Evolutionary conservation across 2,888 invertebrate species (phyloP).

Genomic region (Melanostoma mellinum): DNA sequence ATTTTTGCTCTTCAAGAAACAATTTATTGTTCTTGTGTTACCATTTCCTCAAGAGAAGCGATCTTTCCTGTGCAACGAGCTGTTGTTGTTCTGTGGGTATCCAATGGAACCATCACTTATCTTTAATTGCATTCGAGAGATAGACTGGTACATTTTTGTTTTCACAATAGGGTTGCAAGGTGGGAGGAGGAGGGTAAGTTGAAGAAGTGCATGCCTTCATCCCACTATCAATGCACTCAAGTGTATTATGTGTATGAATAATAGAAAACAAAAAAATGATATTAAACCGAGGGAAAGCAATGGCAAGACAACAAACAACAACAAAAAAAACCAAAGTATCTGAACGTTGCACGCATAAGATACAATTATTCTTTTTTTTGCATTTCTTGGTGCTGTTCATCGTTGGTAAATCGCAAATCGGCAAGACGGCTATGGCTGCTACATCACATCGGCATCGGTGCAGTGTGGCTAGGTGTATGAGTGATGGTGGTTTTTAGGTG

Average conservation of each 20-base stretch:
- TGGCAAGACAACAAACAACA: conserved; percentile 29
- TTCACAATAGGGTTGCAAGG: conserved; percentile 4
- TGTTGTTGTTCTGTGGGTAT: conserved; percentile 33
- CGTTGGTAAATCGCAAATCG: conserved; percentile 25
- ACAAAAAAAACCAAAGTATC: conserved; percentile 19
- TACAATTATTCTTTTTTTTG: conserved; percentile 24
- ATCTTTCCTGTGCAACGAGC: background rate
- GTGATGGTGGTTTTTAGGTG: conserved; percentile 56
- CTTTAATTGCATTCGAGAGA: conserved; percentile 56
- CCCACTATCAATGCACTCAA: conserved; percentile 62
- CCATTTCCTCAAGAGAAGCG: conserved; percentile 39
- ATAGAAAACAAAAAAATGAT: conserved; percentile 30
- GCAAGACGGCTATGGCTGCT: background rate
- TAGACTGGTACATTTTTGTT: conserved; percentile 32
- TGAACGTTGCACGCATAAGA: conserved; percentile 40
- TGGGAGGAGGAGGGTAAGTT: background rate
- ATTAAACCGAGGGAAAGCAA: conserved; percentile 55
- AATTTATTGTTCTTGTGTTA: conserved; percentile 38
- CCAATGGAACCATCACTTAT: conserved; percentile 62
- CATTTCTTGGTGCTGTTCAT: conserved; percentile 41
- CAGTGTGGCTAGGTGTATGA: conserved; percentile 9
- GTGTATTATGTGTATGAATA: conserved; percentile 40
- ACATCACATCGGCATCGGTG: conserved; percentile 1
- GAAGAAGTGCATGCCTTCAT: background rate
- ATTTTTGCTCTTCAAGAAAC: conserved; percentile 34